These are phyloP conservation scores for Silurus meridionalis DNA, from an alignment of 2,113 vertebrate genomes.

Conservation along the genomic window DNA sequence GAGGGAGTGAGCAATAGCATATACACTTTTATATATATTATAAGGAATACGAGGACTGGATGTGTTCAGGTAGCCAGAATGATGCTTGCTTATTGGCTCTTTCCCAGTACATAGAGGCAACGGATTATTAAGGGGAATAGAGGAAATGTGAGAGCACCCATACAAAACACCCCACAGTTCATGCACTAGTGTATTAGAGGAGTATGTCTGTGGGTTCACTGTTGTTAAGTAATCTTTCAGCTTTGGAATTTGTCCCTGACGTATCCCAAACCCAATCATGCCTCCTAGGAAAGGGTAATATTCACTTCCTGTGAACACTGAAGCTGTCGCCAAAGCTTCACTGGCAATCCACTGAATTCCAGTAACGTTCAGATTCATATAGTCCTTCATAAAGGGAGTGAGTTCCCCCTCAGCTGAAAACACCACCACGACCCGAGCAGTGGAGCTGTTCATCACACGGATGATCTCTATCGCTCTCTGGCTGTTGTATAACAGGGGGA, in stretches of 20 bases:
- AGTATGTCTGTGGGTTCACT: constrained; percentile 65
- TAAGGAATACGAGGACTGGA: constrained; percentile 65
- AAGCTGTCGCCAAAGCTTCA: constrained; percentile 73
- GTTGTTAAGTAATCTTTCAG: constrained; percentile 66
- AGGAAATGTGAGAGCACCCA: constrained; percentile 60
- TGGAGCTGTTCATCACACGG: constrained; percentile 67
- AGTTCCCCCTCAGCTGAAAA: constrained; percentile 58
- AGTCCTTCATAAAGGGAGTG: constrained; percentile 69
- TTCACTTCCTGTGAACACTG: constrained; percentile 65
- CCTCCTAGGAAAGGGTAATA: constrained; percentile 44
- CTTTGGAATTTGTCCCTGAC: constrained; percentile 61
- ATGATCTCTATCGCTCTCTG: constrained; percentile 67
- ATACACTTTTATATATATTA: too few species aligned
- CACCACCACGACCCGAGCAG: constrained; percentile 69
- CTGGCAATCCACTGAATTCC: constrained; percentile 76
- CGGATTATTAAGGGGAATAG: not conserved
- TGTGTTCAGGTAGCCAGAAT: constrained; percentile 68
- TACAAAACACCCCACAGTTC: constrained; percentile 73
- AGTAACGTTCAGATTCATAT: constrained; percentile 70
- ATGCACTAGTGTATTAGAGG: constrained; percentile 61
- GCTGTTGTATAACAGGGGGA: constrained; percentile 67
- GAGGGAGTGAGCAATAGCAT: constrained; percentile 60
- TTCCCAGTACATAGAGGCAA: constrained; percentile 63
- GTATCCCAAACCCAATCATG: constrained; percentile 73
- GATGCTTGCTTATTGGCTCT: constrained; percentile 58